phyloP scores from a whole-genome alignment of 1,140 invertebrate species.

The Pectinophora gossypiella region DNA sequence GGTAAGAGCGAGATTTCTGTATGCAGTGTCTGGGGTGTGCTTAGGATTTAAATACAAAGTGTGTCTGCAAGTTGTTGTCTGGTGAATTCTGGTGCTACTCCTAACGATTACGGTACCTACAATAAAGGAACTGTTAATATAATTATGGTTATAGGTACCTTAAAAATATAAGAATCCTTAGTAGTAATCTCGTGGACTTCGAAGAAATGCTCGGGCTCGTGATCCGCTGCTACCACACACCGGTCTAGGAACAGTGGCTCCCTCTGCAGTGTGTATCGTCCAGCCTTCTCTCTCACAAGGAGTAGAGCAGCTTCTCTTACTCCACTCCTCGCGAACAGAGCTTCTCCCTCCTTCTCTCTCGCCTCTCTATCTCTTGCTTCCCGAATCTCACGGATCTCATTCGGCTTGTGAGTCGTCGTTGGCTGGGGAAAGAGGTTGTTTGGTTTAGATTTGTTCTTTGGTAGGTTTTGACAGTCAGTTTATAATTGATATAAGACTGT shows the following conservation, averaged over 20 bases:
- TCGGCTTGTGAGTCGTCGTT: conserved; percentile 68
- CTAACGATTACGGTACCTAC: too few relatives aligned
- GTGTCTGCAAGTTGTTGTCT: too few relatives aligned
- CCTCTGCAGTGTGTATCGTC: conserved; percentile 88
- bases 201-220: conserved; percentile 94
- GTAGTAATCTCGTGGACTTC: conserved; percentile 95
- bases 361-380: conserved; percentile 61
- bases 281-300: conserved; percentile 92
- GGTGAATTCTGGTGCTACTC: too few relatives aligned
- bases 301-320: conserved; percentile 92
- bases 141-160: conserved; percentile 81
- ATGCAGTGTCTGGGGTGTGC: too few relatives aligned
- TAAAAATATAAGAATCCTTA: conserved; percentile 95
- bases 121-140: too few relatives aligned
- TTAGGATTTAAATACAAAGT: too few relatives aligned
- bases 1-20: too few relatives aligned
- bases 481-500: too few relatives aligned
- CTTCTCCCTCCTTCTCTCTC: conserved; percentile 57
- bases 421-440: conserved; percentile 29
- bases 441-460: not conserved
- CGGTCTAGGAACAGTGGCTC: conserved; percentile 93
- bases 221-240: conserved; percentile 92
- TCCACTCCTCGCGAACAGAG: conserved; percentile 78
- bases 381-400: conserved; percentile 64
- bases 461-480: too few relatives aligned